Conservation (phyloP, 2,113 vertebrate species). For the Orcinus orca region DNA sequence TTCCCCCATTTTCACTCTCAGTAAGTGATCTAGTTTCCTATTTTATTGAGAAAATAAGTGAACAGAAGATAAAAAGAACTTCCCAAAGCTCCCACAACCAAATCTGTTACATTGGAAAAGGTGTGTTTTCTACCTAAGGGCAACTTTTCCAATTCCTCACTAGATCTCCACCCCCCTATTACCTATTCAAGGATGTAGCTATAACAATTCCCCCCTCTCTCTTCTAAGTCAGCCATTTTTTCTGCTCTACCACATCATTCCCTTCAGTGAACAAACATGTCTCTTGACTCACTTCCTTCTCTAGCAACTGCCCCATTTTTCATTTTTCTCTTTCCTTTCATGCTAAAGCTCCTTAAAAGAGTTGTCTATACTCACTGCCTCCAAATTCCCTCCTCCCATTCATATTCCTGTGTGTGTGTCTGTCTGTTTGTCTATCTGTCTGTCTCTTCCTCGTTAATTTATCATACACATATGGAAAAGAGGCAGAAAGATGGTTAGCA, state of each 20-base stretch:
- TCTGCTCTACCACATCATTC: not conserved
- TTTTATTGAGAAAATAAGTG: not conserved
- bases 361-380: not conserved
- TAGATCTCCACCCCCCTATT: not conserved
- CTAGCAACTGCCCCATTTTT: not conserved
- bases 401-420: not conserved
- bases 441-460: not conserved
- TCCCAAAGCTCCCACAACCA: not conserved
- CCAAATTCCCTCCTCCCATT: not conserved
- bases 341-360: not conserved
- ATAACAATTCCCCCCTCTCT: not conserved
- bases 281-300: not conserved
- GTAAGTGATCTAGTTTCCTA: not conserved
- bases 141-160: not conserved
- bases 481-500: not conserved
- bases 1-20: not conserved
- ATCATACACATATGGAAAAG: not conserved
- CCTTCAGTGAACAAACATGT: not conserved
- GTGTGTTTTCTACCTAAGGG: not conserved
- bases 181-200: not conserved
- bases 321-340: conserved; percentile 26
- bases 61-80: not conserved
- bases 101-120: not conserved
- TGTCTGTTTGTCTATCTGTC: not conserved
- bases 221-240: not conserved